Percentiles rank a stretch among this genome's conserved stretches.
Evolutionary conservation across 2,888 invertebrate genomes (phyloP).

Genomic region (Yponomeuta malinellus): DNA sequence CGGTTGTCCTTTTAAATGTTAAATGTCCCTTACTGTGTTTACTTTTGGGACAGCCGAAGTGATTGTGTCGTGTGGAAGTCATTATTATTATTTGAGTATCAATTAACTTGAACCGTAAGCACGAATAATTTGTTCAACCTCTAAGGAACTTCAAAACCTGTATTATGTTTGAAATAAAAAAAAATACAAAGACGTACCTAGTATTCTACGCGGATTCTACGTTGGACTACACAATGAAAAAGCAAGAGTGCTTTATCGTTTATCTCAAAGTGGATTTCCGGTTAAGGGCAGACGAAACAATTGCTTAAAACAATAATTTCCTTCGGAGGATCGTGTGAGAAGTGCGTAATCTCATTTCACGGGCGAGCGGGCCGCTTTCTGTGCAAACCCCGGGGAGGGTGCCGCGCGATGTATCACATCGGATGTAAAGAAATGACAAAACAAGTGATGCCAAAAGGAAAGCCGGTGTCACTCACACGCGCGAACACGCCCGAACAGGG

Average conservation of each 20-base stretch:
- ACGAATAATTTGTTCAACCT: too few species aligned
- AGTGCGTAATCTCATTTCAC: slow-evolving; percentile 33
- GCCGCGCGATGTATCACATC: slow-evolving; percentile 22
- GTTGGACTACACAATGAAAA: not conserved
- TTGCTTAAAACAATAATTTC: slow-evolving; percentile 16
- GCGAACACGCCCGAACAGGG: too few species aligned
- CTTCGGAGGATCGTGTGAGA: slow-evolving; percentile 19
- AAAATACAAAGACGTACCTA: too few species aligned
- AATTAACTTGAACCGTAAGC: too few species aligned
- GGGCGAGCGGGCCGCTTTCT: slow-evolving; percentile 24
- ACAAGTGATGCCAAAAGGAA: not conserved
- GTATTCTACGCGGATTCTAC: not conserved
- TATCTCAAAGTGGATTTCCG: not conserved
- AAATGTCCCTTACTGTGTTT: too few species aligned
- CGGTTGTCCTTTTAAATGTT: too few species aligned
- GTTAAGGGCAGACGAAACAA: slow-evolving; percentile 17
- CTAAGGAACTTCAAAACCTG: too few species aligned
- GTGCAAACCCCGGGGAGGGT: slow-evolving; percentile 19
- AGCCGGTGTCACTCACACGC: too few species aligned
- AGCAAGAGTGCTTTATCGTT: not conserved
- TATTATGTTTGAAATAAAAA: too few species aligned
- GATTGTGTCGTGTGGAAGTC: too few species aligned
- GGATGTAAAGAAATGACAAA: not conserved
- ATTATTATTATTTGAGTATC: too few species aligned
- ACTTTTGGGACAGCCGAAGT: too few species aligned